Evolutionary conservation across 1,140 invertebrate genomes (phyloP), one percentile per base, ranked within the genome.

Genomic region (Procambarus virginalis): DNA sequence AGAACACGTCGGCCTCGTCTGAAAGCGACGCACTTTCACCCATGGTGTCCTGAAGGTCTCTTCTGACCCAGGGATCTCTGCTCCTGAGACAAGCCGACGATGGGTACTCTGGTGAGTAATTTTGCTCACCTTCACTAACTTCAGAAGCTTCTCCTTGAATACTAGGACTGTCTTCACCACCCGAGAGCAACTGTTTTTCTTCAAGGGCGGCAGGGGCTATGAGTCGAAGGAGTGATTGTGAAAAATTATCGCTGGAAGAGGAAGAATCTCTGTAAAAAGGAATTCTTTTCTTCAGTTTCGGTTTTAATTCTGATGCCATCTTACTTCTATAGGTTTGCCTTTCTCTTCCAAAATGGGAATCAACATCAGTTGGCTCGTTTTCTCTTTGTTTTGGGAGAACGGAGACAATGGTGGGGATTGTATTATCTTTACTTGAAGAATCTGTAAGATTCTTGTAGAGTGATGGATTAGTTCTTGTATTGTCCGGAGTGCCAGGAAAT

Each of bases 311-410:
- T 55, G 85, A 78, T n/a, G 86, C 17, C 45, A 60, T 70, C 64
- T 51, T 81, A 34, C 68, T 73, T 55, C 10, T 34, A 22, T 34
- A 46, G 22, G 20, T 80, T 55, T 22, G 20, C 9, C 78, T 80
- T n/a, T 80, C 78, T 55, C 17, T 55, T 6, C 20, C 55, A 10
- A 51, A 70, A 20, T 73, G 73, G 8, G 20, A 46, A 34, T 70
- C 73, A n/a, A 60, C 70, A 48, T 55, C 64, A 14, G 86, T 60
- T 45, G n/a, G 46, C 14, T 51, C 64, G n/a, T 51, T 64, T 45
- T 64, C 78, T 80, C 64, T 87, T 2, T 80, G 86, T 49, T 87
- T 87, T 3, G 77, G 86, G 22, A 80, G n/a, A 58, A 87, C 60
- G 20, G 86, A 77, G 1, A 87, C 17, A 6, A 87, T 87, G 17